Base-by-base conservation (phyloP, 2,113 vertebrate genomes). In the Callaeas wilsoni region DNA sequence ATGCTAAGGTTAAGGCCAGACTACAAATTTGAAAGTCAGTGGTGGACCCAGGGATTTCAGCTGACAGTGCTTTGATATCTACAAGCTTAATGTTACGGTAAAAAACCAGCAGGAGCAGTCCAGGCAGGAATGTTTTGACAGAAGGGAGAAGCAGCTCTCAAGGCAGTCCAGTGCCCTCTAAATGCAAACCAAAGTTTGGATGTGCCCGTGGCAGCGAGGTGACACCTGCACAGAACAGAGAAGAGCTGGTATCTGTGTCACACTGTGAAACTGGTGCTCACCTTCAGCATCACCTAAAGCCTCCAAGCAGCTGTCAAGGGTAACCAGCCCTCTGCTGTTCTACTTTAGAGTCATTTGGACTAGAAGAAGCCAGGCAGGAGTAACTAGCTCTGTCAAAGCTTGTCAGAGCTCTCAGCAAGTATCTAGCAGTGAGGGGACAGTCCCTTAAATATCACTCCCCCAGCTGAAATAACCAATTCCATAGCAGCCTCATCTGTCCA, bases 401-500 rank as follows among this genome's bases (percentile, higher is more conserved):
- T 41, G 16, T 26, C 18, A 60, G 37, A 63, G 18, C 7, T 25
- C 62, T n/a, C 74, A 18, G 35, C 2, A 8, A 50, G 8, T 5
- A 52, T 13, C 49, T 6, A 33, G 53, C 67, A 46, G 35, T 12
- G 46, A 90, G 13, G 14, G 23, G 14, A 47, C 25, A 14, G 22
- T 41, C n/a, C 35, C 56, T 33, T n/a, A 56, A 76, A 41, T 4
- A 77, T 13, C 68, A 12, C 29, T 60, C 9, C 3, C 14, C n/a
- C 33, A 65, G 23, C 10, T 2, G 33, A 65, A 68, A 87, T 42
- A 69, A 64, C n/a, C 62, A 71, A 70, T 82, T 87, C 57, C 67
- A 90, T 4, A 95, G 96, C 93, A 82, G 46, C 89, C 89, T 78
- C 93, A 17, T 32, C 94, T 91, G 96, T 76, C 75, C 84, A 2